Percentiles rank a stretch among this genome's conserved stretches.
Evolutionary conservation across 2,113 vertebrate species (phyloP).

Genomic region (Astur gentilis): DNA sequence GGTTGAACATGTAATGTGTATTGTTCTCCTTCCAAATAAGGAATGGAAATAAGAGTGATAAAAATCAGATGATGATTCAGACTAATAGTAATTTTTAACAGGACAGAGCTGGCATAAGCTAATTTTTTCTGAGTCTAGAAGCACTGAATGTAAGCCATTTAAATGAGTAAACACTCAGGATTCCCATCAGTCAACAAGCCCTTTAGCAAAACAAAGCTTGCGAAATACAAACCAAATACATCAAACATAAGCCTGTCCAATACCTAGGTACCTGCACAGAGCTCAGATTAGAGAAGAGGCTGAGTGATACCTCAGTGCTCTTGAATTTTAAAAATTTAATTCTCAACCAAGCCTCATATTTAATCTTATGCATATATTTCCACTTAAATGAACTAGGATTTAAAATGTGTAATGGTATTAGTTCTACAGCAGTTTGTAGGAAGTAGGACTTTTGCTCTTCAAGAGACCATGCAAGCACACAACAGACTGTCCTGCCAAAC

Average conservation of each 20-base stretch:
- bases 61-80: neutral
- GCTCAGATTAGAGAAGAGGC: neutral
- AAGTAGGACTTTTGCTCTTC: neutral
- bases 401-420: neutral
- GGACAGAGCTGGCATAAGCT: neutral
- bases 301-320: neutral
- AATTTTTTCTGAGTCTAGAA: neutral
- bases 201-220: neutral
- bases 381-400: neutral
- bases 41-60: neutral
- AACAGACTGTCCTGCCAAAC: neutral
- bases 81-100: neutral
- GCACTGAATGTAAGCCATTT: neutral
- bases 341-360: neutral
- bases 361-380: neutral
- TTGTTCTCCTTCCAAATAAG: neutral
- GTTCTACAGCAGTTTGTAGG: neutral
- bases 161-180: neutral
- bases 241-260: neutral
- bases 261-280: neutral
- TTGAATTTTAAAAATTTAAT: neutral
- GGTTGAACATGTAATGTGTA: neutral
- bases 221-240: neutral
- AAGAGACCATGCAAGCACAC: neutral
- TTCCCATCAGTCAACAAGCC: neutral